Percentiles rank a stretch among this genome's conserved stretches.
phyloP scores from a whole-genome alignment of 1,140 invertebrate species.

The Meloidogyne floridensis region DNA sequence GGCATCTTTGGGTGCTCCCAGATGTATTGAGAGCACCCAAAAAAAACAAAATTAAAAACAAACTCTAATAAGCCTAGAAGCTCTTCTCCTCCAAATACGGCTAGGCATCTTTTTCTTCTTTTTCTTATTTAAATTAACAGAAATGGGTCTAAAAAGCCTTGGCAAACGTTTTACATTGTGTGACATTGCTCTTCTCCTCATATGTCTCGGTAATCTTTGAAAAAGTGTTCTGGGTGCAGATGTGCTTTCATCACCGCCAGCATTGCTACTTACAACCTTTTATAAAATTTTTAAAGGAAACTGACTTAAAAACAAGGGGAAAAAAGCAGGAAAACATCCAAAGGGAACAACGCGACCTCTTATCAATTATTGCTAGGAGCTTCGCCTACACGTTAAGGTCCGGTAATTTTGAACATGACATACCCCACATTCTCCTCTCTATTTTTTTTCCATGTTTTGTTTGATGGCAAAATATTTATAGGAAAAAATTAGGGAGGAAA shows the following conservation, averaged over 20 bases:
- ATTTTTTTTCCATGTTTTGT: too few species aligned
- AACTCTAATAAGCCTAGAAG: constrained; percentile 73
- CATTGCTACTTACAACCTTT: constrained; percentile 35
- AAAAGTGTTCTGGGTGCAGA: constrained; percentile 41
- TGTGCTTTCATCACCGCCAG: constrained; percentile 29
- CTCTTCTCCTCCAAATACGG: constrained; percentile 79
- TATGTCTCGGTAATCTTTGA: constrained; percentile 71
- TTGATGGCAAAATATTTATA: too few species aligned
- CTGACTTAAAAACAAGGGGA: neutral
- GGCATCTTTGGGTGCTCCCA: too few species aligned
- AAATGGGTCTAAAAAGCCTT: constrained; percentile 72
- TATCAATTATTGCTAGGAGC: too few species aligned
- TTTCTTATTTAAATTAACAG: constrained; percentile 67
- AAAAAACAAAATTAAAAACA: constrained; percentile 16
- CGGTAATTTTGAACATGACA: too few species aligned
- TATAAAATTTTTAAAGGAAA: neutral
- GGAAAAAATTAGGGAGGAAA: too few species aligned
- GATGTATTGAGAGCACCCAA: too few species aligned
- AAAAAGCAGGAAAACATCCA: neutral
- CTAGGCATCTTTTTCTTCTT: constrained; percentile 76
- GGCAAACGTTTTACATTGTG: constrained; percentile 90
- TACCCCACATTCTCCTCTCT: too few species aligned
- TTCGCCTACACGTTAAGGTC: too few species aligned
- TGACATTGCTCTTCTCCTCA: constrained; percentile 90
- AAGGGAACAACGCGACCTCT: too few species aligned